A percentile compares a stretch with the other conserved stretches of the same genome.
Evolutionary conservation across 2,113 vertebrate species (phyloP).

Genomic region (Cardinalis cardinalis): DNA sequence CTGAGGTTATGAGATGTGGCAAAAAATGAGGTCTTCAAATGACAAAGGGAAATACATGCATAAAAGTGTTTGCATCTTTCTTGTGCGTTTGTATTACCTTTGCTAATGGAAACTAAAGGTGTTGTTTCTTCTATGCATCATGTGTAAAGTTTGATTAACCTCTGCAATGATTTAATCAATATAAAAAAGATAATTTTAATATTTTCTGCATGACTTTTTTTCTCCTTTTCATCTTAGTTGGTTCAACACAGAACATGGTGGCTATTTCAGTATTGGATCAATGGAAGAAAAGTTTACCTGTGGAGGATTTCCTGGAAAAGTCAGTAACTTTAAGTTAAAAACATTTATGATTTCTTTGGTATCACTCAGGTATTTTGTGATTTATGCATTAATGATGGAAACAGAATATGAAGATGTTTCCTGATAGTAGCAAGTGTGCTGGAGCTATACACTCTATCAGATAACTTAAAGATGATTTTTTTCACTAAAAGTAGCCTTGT

Average conservation of each 20-base stretch:
- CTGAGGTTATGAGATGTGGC: neutral
- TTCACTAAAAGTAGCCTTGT: neutral
- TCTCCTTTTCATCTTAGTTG: constrained; percentile 26
- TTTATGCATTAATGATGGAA: neutral
- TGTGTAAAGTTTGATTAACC: neutral
- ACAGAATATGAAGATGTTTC: neutral
- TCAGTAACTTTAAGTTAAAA: constrained; percentile 55
- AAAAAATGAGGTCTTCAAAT: neutral
- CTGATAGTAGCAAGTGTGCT: neutral
- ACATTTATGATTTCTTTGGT: neutral
- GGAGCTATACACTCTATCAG: neutral
- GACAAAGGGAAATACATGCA: neutral
- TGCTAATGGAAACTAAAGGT: neutral
- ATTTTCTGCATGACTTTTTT: neutral
- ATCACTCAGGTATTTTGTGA: neutral
- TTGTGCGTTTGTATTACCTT: neutral
- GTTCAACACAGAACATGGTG: constrained; percentile 13
- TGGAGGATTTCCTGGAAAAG: constrained; percentile 73
- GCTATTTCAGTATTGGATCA: constrained; percentile 48
- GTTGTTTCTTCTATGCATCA: neutral
- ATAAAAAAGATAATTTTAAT: neutral
- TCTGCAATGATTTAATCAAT: neutral
- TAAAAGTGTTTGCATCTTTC: neutral
- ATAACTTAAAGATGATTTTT: neutral
- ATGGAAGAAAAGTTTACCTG: constrained; percentile 49